Conservation (phyloP, 2,113 vertebrate species). For the Zeus faber region DNA sequence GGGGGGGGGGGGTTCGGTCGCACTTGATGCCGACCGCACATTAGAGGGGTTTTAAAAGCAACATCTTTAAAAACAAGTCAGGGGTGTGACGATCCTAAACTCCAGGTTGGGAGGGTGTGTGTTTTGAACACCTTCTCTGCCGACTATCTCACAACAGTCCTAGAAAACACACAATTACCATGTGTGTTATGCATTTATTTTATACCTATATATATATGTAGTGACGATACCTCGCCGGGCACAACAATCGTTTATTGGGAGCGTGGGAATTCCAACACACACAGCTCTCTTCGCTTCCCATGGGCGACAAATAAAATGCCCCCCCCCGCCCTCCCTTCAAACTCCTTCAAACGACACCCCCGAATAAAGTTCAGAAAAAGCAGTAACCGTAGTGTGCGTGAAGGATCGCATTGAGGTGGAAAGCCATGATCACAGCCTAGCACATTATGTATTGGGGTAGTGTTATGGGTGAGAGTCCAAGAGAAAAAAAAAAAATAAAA, state of each 20-base stretch:
- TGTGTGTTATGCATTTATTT: not conserved
- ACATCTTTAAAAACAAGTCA: not conserved
- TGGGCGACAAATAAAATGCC: not conserved
- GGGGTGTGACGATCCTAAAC: not conserved
- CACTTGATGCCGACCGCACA: slow-evolving; percentile 31
- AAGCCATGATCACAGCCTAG: slow-evolving; percentile 27
- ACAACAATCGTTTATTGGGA: not conserved
- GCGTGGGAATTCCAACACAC: too few species aligned
- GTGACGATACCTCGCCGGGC: not conserved
- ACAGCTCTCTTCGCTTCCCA: not conserved
- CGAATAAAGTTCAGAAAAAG: slow-evolving; percentile 28
- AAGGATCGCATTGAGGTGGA: not conserved
- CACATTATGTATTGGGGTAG: slow-evolving; percentile 30
- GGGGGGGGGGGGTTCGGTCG: slow-evolving; percentile 25
- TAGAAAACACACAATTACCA: not conserved
- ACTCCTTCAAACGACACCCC: slow-evolving; percentile 15
- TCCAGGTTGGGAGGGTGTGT: too few species aligned
- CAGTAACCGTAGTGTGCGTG: slow-evolving; percentile 30
- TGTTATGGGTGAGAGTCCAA: slow-evolving; percentile 40
- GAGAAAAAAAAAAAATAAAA: too few species aligned
- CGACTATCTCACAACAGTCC: not conserved
- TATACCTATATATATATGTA: not conserved
- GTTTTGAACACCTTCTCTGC: not conserved
- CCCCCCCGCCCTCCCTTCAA: slow-evolving; percentile 4
- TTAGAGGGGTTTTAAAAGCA: not conserved